A percentile compares a stretch with the other conserved stretches of the same genome.
These are phyloP conservation scores for Chelmon rostratus DNA, from an alignment of 2,797 vertebrate genomes.

Conservation along the genomic window DNA sequence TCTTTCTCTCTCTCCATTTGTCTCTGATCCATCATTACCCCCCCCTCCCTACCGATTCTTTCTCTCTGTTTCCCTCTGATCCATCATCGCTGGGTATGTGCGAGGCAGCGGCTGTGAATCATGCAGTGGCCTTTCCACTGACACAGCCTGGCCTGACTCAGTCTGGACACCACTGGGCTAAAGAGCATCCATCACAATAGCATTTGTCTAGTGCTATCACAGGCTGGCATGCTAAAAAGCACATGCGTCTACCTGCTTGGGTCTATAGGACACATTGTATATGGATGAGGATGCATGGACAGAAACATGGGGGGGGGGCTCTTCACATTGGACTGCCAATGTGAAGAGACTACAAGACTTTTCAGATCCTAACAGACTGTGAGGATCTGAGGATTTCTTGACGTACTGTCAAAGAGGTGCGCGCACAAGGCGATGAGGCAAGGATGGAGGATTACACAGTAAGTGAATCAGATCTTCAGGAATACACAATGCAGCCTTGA, in stretches of 20 bases:
- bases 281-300: constrained; percentile 1
- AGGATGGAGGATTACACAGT: constrained; percentile 42
- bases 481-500: constrained; percentile 47
- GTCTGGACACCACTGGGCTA: constrained; percentile 51
- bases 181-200: constrained; percentile 62
- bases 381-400: constrained; percentile 49
- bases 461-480: constrained; percentile 39
- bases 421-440: constrained; percentile 40
- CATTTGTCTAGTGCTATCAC: constrained; percentile 7
- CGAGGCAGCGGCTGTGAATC: constrained; percentile 61
- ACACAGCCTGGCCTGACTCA: constrained; percentile 62
- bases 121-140: constrained; percentile 72
- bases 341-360: constrained; percentile 33
- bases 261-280: neutral
- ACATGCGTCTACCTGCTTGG: neutral
- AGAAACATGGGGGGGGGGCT: constrained; percentile 7
- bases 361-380: constrained; percentile 34
- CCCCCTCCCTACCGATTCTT: constrained; percentile 19
- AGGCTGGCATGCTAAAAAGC: neutral
- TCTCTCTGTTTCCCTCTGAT: constrained; percentile 37
- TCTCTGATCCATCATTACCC: constrained; percentile 58
- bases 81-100: constrained; percentile 41
- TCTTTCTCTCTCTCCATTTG: constrained; percentile 16
- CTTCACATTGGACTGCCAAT: constrained; percentile 11
- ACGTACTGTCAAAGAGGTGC: constrained; percentile 32